Base-by-base conservation (phyloP, 2,797 vertebrate species). In the Gallinago solitaria region DNA sequence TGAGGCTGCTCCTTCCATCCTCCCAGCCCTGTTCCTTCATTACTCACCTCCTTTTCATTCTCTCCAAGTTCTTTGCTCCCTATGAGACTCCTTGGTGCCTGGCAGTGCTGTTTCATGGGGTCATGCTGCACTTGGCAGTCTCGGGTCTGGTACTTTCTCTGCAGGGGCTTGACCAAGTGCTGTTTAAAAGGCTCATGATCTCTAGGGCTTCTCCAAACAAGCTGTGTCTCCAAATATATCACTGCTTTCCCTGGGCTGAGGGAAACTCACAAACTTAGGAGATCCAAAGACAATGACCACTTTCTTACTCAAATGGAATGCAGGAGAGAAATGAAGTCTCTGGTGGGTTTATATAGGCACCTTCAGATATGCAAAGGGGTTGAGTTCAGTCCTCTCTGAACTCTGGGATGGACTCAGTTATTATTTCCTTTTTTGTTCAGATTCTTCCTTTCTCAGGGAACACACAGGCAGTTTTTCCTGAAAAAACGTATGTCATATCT, bases 151-250 rank as follows among this genome's bases (percentile, higher is more conserved):
- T 65, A 18, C 32, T 77, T 84, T 93, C 33, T 74, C 74, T 79
- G 41, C 51, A 9, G 16, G 43, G 33, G 9, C 41, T 68, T 6
- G 39, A 80, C 48, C 59, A 69, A 65, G 5, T 37, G n/a, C 35
- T 50, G 5, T 87, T 93, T 76, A 76, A 63, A 77, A 95, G 60
- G 53, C 14, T 76, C 35, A 41, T 6, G 39, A 47, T 75, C n/a
- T 68, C 61, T 18, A 76, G 43, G 41, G 37, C 45, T 96, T 87
- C 89, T 88, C 50, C 65, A 59, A 83, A 71, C 20, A 85, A 90
- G 9, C 21, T 6, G 1, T 47, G 3, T 16, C 61, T 81, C 65
- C 87, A 78, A 93, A 81, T 79, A n/a, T n/a, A 67, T 84, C 48
- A 61, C 19, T 7, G 3, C 18, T 92, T 94, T 88, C 19, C 53